Conservation (phyloP, 2,797 vertebrate genomes). For the Spondyliosoma cantharus region DNA sequence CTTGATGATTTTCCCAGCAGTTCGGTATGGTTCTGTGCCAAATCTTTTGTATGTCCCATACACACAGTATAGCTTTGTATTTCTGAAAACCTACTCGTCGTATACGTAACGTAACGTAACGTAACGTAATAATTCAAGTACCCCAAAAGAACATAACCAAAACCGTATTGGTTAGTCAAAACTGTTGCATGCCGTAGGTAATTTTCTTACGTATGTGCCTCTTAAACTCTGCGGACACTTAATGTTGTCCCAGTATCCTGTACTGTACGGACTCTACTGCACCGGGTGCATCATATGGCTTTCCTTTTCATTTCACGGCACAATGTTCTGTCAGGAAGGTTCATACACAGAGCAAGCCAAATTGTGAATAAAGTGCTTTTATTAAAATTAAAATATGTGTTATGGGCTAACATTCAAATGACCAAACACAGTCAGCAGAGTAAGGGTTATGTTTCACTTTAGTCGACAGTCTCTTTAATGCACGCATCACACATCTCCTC, state of each 20-base stretch:
- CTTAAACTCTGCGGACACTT: not conserved
- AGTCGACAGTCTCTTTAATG: not conserved
- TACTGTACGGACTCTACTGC: not conserved
- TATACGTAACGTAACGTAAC: too few relatives aligned
- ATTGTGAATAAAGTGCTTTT: conserved; percentile 3
- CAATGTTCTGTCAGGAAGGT: not conserved
- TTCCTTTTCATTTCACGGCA: conserved; percentile 1
- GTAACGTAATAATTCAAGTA: too few relatives aligned
- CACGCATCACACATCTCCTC: conserved; percentile 2
- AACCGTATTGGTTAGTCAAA: not conserved
- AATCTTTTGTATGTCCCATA: too few relatives aligned
- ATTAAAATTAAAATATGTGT: not conserved
- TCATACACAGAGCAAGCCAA: not conserved
- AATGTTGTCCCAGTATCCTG: not conserved
- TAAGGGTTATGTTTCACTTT: conserved; percentile 22
- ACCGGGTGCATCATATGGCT: not conserved
- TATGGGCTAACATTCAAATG: not conserved
- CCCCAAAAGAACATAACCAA: not conserved
- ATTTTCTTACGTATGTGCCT: not conserved
- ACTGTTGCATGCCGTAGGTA: too few relatives aligned
- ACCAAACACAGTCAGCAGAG: not conserved
- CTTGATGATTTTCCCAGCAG: not conserved
- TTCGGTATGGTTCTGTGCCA: too few relatives aligned
- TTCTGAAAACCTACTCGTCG: too few relatives aligned
- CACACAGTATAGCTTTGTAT: too few relatives aligned